Percentiles rank a stretch among this genome's conserved stretches.
These are phyloP conservation scores for Cebus imitator DNA, from an alignment of 2,113 vertebrate species.

Conservation along the genomic window DNA sequence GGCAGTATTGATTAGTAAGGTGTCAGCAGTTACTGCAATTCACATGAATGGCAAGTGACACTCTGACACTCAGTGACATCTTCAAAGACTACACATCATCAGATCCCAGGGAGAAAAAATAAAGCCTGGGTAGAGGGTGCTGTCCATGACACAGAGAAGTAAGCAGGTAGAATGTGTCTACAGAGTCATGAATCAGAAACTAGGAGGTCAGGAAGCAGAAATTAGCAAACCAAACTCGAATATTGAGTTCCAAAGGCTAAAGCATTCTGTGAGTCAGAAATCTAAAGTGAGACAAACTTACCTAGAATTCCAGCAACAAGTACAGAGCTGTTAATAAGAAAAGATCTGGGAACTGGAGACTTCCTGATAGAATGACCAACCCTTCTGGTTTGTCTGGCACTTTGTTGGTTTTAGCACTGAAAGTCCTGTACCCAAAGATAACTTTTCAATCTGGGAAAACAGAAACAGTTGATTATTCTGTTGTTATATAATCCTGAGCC, in stretches of 20 bases:
- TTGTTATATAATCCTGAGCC: not conserved
- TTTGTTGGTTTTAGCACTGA: not conserved
- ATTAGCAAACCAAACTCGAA: not conserved
- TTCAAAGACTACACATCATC: not conserved
- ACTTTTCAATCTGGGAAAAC: not conserved
- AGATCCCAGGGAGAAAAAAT: not conserved
- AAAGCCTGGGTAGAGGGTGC: not conserved
- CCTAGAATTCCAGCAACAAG: slow-evolving; percentile 7
- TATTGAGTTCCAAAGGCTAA: not conserved
- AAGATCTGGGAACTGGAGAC: not conserved
- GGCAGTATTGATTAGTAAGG: not conserved
- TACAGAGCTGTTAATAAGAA: not conserved
- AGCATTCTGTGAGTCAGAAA: not conserved
- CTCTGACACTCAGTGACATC: not conserved
- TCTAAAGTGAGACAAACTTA: not conserved
- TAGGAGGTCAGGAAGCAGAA: not conserved
- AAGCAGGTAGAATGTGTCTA: not conserved
- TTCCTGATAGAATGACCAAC: not conserved
- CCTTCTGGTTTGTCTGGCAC: not conserved
- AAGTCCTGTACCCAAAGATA: not conserved
- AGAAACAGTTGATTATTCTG: not conserved
- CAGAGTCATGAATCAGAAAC: slow-evolving; percentile 5
- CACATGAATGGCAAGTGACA: not conserved
- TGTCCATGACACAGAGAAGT: not conserved
- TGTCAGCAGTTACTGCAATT: not conserved